Percentiles rank a stretch among this genome's conserved stretches.
phyloP scores from a whole-genome alignment of 2,113 vertebrate species.

The Sebastes fasciatus region DNA sequence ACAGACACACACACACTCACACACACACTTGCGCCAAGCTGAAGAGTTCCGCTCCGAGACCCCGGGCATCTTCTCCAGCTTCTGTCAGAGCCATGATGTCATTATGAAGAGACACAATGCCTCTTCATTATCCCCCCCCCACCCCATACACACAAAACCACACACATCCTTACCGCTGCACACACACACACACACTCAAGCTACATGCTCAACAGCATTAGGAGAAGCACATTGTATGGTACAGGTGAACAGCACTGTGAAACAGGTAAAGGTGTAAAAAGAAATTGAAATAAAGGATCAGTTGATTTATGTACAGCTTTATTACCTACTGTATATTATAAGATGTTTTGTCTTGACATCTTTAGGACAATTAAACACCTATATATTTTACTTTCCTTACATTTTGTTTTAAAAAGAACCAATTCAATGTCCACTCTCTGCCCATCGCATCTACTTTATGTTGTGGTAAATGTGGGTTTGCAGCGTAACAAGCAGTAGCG shows the following conservation, averaged over 20 bases:
- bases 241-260: constrained; percentile 54
- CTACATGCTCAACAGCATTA: constrained; percentile 14
- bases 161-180: neutral
- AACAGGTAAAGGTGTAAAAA: constrained; percentile 12
- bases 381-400: neutral
- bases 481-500: neutral
- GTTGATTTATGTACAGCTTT: neutral
- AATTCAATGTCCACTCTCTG: neutral
- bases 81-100: constrained; percentile 84
- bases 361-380: neutral
- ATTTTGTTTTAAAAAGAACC: neutral
- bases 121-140: constrained; percentile 60
- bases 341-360: neutral
- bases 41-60: constrained; percentile 77
- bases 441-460: neutral
- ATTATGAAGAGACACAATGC: constrained; percentile 79
- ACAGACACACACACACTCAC: constrained; percentile 62
- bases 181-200: constrained; percentile 17
- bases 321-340: neutral
- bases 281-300: neutral
- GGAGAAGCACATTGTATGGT: neutral
- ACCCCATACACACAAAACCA: constrained; percentile 24
- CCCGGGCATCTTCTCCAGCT: constrained; percentile 81
- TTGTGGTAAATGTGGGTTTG: neutral
- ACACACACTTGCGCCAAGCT: constrained; percentile 65